Conservation (phyloP, 2,113 vertebrate species). For the Osmerus eperlanus region DNA sequence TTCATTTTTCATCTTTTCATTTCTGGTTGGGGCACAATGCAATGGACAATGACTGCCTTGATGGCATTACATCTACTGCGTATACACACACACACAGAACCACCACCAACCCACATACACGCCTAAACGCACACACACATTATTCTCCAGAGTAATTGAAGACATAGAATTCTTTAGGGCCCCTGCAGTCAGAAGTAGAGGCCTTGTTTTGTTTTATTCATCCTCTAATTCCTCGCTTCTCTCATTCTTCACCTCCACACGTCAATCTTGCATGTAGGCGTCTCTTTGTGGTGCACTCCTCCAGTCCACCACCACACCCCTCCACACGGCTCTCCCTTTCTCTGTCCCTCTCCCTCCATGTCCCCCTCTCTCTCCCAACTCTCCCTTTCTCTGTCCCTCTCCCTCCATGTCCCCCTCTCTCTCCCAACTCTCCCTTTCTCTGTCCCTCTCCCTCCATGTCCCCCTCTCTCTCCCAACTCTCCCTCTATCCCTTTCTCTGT, state of each 20-base stretch:
- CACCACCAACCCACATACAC: constrained; percentile 8
- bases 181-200: constrained; percentile 63
- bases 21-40: no score
- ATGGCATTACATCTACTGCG: neutral
- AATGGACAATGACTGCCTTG: no score
- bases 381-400: neutral
- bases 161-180: constrained; percentile 73
- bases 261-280: constrained; percentile 68
- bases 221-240: constrained; percentile 49
- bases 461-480: no score
- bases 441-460: no score
- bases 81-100: neutral
- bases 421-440: no score
- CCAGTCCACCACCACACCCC: constrained; percentile 41
- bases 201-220: constrained; percentile 72
- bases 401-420: no score
- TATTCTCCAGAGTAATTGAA: constrained; percentile 71
- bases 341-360: neutral
- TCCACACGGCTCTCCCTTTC: constrained; percentile 41
- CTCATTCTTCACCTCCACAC: constrained; percentile 56
- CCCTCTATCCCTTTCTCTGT: no score
- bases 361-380: neutral
- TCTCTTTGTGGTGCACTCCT: constrained; percentile 22
- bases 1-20: constrained; percentile 61
- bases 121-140: constrained; percentile 35